Evolutionary conservation across 2,888 invertebrate species (phyloP).

Genomic region (Agrilus mali): DNA sequence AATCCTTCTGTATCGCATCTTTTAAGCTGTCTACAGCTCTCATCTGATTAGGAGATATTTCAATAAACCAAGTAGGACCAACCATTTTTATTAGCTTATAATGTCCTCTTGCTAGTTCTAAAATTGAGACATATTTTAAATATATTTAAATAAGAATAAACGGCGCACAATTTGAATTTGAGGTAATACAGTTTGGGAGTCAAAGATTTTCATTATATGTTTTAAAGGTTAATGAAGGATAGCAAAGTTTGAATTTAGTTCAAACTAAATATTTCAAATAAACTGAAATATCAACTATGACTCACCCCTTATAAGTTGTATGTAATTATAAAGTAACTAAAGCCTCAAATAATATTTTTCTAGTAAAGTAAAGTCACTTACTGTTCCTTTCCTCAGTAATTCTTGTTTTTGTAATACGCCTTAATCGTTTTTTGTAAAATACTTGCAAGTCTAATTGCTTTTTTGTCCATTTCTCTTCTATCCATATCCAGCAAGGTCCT

Average conservation of each 20-base stretch:
- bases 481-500: slow-evolving; percentile 22
- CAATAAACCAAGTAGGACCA: slow-evolving; percentile 31
- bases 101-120: slow-evolving; percentile 12
- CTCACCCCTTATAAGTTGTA: too few relatives aligned
- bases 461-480: slow-evolving; percentile 21
- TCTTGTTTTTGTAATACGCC: neutral
- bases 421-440: neutral
- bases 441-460: slow-evolving; percentile 13
- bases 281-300: too few relatives aligned
- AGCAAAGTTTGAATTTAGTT: too few relatives aligned
- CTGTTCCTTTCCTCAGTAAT: slow-evolving; percentile 1
- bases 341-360: neutral
- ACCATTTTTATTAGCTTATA: slow-evolving; percentile 12
- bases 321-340: too few relatives aligned
- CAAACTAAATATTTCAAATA: too few relatives aligned
- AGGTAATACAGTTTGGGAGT: too few relatives aligned
- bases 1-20: slow-evolving; percentile 19
- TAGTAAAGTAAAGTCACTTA: too few relatives aligned
- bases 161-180: neutral
- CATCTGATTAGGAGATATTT: slow-evolving; percentile 27
- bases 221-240: too few relatives aligned
- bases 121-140: slow-evolving; percentile 4
- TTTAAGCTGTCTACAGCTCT: slow-evolving; percentile 20
- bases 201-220: too few relatives aligned
- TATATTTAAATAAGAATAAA: neutral